Conservation (phyloP, 2,113 vertebrate species). For the Saccopteryx bilineata region DNA sequence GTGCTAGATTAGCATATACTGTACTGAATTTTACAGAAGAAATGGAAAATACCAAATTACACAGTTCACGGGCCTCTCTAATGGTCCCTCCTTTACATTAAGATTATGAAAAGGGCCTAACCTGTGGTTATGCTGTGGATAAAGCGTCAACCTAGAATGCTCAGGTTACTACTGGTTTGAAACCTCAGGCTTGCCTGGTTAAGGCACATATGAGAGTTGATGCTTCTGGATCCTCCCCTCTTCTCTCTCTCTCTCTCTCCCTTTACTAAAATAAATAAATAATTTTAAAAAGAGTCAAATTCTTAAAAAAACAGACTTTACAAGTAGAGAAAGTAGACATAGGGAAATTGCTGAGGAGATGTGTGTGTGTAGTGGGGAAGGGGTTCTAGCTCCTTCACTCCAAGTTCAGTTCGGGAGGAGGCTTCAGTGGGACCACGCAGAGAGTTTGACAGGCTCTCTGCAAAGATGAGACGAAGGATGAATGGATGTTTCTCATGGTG, state of each 20-base stretch:
- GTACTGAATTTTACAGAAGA: background rate
- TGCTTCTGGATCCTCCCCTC: no score
- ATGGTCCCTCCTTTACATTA: background rate
- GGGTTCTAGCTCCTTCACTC: background rate
- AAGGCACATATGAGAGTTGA: no score
- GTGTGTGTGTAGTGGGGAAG: background rate
- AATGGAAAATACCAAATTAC: conserved; percentile 17
- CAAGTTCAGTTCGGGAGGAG: background rate
- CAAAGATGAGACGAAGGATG: background rate
- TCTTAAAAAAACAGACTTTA: no score
- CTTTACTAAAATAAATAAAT: no score
- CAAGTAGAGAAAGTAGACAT: background rate
- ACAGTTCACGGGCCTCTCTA: background rate
- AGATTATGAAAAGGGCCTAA: background rate
- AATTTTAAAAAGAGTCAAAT: no score
- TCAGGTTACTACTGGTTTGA: no score
- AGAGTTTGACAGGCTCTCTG: background rate
- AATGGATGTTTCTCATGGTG: background rate
- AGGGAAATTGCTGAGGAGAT: background rate
- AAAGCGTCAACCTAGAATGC: no score
- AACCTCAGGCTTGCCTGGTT: no score
- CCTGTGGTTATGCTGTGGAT: no score
- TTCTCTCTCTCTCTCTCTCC: no score
- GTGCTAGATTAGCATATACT: background rate
- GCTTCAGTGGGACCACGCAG: background rate